These are phyloP conservation scores for Grallaria varia DNA, from an alignment of 2,113 vertebrate species.

Conservation along the genomic window DNA sequence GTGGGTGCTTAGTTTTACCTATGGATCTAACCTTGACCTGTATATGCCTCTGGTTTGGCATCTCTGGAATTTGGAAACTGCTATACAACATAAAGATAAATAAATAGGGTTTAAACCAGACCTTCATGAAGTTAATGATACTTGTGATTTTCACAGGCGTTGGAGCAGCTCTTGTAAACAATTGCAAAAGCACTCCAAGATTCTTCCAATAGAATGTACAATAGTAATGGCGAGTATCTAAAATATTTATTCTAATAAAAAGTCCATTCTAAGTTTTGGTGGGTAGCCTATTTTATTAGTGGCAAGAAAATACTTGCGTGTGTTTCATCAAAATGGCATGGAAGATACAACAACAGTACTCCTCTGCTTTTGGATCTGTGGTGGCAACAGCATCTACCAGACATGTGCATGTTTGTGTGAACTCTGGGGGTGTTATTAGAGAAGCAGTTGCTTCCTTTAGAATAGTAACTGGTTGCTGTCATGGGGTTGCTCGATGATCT, in stretches of 20 bases:
- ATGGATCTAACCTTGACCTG: neutral
- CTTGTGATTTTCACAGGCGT: neutral
- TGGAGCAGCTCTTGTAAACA: neutral
- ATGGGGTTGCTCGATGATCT: neutral
- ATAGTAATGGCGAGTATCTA: neutral
- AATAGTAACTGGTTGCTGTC: neutral
- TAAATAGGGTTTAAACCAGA: neutral
- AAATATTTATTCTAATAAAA: neutral
- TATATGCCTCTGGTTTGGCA: neutral
- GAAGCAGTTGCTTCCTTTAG: neutral
- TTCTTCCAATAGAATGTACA: neutral
- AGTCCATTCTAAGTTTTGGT: neutral
- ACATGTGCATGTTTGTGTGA: fast-evolving
- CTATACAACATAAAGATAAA: neutral
- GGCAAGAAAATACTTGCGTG: neutral
- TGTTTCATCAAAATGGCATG: neutral
- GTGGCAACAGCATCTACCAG: neutral
- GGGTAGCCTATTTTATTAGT: neutral
- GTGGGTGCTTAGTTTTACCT: neutral
- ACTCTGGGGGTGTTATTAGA: neutral
- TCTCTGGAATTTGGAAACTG: neutral
- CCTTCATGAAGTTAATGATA: neutral
- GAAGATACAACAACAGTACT: neutral
- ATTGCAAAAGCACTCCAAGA: neutral
- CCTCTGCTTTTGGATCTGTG: neutral